phyloP scores from a whole-genome alignment of 1,140 invertebrate genomes.

The Proctacanthus coquilletti region DNA sequence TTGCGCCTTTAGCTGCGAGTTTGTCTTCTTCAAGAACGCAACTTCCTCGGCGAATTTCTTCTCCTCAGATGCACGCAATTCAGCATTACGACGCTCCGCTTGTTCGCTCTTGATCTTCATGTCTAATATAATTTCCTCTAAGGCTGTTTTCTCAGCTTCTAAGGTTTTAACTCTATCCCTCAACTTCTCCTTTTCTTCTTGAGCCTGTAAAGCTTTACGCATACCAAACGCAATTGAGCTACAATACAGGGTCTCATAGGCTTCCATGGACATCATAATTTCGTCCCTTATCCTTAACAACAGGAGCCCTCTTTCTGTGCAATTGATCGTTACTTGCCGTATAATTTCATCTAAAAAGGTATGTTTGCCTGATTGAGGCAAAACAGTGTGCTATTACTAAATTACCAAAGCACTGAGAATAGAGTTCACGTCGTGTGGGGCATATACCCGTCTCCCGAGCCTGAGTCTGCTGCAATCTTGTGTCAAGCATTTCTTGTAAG shows the following conservation, averaged over 20 bases:
- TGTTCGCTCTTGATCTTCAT: slow-evolving; percentile 72
- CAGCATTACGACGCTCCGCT: slow-evolving; percentile 66
- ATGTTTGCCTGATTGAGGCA: neutral
- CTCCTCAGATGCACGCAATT: slow-evolving; percentile 70
- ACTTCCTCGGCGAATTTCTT: slow-evolving; percentile 86
- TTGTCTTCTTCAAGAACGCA: slow-evolving; percentile 80
- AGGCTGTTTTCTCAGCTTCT: slow-evolving; percentile 48
- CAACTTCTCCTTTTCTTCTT: slow-evolving; percentile 45
- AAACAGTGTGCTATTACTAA: slow-evolving; percentile 23
- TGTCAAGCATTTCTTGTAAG: slow-evolving; percentile 88
- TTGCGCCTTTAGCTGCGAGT: slow-evolving; percentile 83
- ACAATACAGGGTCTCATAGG: slow-evolving; percentile 88
- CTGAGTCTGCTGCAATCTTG: slow-evolving; percentile 74
- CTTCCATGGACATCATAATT: slow-evolving; percentile 87
- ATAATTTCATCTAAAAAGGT: slow-evolving; percentile 69
- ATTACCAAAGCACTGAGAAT: slow-evolving; percentile 91
- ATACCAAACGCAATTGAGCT: slow-evolving; percentile 96
- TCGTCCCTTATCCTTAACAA: slow-evolving; percentile 87
- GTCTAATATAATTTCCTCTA: slow-evolving; percentile 68
- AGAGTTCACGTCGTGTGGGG: slow-evolving; percentile 82
- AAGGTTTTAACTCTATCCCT: slow-evolving; percentile 40
- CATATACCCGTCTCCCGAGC: slow-evolving; percentile 95
- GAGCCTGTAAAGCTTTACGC: slow-evolving; percentile 84
- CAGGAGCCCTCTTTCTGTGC: slow-evolving; percentile 88
- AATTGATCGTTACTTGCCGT: slow-evolving; percentile 91